Conservation (phyloP, 2,797 vertebrate species). For the Astyanax mexicanus region DNA sequence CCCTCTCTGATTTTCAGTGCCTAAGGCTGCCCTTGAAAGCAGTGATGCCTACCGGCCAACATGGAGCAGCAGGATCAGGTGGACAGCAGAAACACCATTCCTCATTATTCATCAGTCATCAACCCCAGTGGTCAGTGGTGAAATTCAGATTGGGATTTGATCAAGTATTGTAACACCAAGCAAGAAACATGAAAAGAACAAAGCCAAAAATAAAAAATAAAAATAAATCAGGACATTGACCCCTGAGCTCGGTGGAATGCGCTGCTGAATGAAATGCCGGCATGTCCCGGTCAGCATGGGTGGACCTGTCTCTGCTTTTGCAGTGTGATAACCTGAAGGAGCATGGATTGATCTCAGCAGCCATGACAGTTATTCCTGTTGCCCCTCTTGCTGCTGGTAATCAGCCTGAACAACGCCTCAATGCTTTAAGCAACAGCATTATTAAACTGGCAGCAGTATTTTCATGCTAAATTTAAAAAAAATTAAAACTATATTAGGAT, state of each 20-base stretch:
- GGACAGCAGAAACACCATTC: slow-evolving; percentile 4
- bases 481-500: background rate
- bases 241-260: background rate
- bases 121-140: background rate
- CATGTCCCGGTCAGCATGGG: slow-evolving; percentile 7
- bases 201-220: background rate
- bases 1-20: background rate
- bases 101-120: background rate
- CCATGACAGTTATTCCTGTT: background rate
- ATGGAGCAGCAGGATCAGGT: background rate
- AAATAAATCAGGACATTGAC: background rate
- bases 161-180: slow-evolving; percentile 8
- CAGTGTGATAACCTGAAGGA: background rate
- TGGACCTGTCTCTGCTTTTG: background rate
- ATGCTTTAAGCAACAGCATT: slow-evolving; percentile 13
- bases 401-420: background rate
- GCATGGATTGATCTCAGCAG: slow-evolving; percentile 14
- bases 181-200: background rate
- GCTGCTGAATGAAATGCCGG: background rate
- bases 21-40: background rate
- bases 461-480: slow-evolving; percentile 10
- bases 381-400: background rate
- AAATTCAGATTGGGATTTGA: slow-evolving; percentile 19
- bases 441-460: slow-evolving; percentile 14
- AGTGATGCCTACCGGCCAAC: background rate